Conservation (phyloP, 64 coral and sea anemone species). For the Dendrophyllia cribrosa region DNA sequence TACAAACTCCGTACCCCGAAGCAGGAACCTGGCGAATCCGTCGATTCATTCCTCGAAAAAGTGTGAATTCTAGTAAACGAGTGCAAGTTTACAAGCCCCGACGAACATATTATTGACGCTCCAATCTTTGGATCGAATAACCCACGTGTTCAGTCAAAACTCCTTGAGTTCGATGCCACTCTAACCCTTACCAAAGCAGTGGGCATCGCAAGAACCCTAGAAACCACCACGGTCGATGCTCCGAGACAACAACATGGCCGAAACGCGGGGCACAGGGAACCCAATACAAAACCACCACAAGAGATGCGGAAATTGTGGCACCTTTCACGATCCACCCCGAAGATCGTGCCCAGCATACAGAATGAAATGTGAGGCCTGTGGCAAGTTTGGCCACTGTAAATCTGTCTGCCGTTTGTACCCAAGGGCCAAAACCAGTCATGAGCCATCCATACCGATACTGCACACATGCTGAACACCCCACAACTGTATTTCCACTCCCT, state of each 20-base stretch:
- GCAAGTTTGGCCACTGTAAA: conserved; percentile 55
- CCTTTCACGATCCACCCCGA: not conserved
- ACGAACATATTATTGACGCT: conserved; percentile 74
- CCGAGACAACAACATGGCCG: too few relatives aligned
- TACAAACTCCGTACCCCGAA: conserved; percentile 71
- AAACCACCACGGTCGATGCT: not conserved
- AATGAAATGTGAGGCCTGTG: conserved; percentile 52
- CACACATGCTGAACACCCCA: conserved; percentile 16
- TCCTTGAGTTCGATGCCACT: conserved; percentile 64
- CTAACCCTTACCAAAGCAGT: conserved; percentile 65
- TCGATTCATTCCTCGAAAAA: conserved; percentile 76
- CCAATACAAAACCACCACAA: too few relatives aligned
- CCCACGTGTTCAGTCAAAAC: conserved; percentile 61
- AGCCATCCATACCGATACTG: not conserved
- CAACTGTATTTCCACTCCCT: conserved; percentile 69
- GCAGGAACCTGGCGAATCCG: conserved; percentile 50
- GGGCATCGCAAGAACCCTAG: conserved; percentile 61
- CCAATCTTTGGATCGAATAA: conserved; percentile 63
- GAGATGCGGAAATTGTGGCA: not conserved
- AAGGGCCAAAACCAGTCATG: not conserved
- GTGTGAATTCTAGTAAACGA: conserved; percentile 71
- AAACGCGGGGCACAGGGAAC: too few relatives aligned
- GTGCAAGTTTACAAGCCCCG: conserved; percentile 57
- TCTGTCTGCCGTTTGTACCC: conserved; percentile 11
- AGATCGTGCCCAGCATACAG: conserved; percentile 60